These are phyloP conservation scores for Coelopa frigida DNA, from an alignment of 1,140 invertebrate species.

Conservation along the genomic window DNA sequence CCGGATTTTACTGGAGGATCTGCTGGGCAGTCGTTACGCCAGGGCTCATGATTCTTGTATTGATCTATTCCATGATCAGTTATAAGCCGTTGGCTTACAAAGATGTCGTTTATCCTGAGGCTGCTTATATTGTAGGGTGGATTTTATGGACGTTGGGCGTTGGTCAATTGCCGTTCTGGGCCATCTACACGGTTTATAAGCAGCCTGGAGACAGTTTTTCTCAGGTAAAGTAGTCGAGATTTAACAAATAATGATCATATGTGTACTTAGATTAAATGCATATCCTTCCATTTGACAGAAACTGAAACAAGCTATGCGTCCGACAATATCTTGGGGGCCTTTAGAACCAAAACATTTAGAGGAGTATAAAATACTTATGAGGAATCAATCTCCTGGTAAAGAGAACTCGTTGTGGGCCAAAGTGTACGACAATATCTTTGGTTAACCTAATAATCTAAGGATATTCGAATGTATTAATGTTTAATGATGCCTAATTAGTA, in stretches of 20 bases:
- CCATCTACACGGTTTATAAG: conserved; percentile 29
- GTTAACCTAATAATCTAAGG: no score
- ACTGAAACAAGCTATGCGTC: conserved; percentile 22
- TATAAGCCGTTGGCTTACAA: conserved; percentile 51
- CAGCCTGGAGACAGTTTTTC: conserved; percentile 24
- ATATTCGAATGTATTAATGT: no score
- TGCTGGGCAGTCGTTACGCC: conserved; percentile 76
- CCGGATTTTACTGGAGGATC: conserved; percentile 70
- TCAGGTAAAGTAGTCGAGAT: no score
- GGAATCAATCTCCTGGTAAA: neutral
- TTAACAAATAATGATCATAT: no score
- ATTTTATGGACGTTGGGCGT: conserved; percentile 46
- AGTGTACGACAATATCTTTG: conserved; percentile 12
- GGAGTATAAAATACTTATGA: conserved; percentile 19
- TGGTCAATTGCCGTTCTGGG: conserved; percentile 48
- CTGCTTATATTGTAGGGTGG: conserved; percentile 47
- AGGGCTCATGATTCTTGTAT: conserved; percentile 59
- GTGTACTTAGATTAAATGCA: no score
- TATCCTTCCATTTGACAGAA: conserved; percentile 17
- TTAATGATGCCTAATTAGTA: no score
- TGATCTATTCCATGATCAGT: conserved; percentile 57
- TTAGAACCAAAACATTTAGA: conserved; percentile 21
- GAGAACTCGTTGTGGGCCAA: conserved; percentile 1
- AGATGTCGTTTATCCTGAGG: conserved; percentile 41
- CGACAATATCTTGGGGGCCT: conserved; percentile 31